A percentile compares a stretch with the other conserved stretches of the same genome.
These are phyloP conservation scores for Phaethornis superciliosus DNA, from an alignment of 2,113 vertebrate species.

Conservation along the genomic window DNA sequence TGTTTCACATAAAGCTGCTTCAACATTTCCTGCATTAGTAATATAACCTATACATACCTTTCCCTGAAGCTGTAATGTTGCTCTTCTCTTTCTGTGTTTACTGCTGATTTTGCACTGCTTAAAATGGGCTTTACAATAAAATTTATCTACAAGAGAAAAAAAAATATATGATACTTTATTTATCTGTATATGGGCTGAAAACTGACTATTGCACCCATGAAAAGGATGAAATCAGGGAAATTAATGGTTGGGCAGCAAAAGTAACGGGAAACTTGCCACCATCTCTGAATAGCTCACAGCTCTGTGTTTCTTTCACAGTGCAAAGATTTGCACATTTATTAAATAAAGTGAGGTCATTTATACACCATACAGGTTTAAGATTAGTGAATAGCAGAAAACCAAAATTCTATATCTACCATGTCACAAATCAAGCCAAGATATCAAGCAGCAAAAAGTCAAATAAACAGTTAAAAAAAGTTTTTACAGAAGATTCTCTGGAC, in stretches of 20 bases:
- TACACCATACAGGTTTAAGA: not conserved
- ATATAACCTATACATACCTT: slow-evolving; percentile 43
- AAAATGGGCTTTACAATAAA: slow-evolving; percentile 97
- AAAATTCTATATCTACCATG: not conserved
- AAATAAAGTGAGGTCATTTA: not conserved
- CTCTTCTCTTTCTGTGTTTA: slow-evolving; percentile 81
- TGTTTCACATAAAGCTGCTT: not conserved
- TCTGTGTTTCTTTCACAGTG: not conserved
- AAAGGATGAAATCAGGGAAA: not conserved
- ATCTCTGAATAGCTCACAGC: not conserved
- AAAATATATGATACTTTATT: not conserved
- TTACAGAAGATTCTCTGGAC: not conserved
- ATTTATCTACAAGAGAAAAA: slow-evolving; percentile 81
- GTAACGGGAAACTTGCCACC: not conserved
- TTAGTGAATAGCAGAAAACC: not conserved
- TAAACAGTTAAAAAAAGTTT: not conserved
- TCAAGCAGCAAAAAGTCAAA: not conserved
- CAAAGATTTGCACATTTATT: not conserved
- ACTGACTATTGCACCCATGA: not conserved
- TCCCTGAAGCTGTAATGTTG: slow-evolving; percentile 70
- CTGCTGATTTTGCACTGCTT: slow-evolving; percentile 82
- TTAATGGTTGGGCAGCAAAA: not conserved
- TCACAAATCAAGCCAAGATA: not conserved
- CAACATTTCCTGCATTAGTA: not conserved
- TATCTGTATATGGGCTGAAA: not conserved